Percentiles rank a stretch among this genome's conserved stretches.
Evolutionary conservation across 2,113 vertebrate genomes (phyloP).

Genomic region (Cinclus mexicanus): DNA sequence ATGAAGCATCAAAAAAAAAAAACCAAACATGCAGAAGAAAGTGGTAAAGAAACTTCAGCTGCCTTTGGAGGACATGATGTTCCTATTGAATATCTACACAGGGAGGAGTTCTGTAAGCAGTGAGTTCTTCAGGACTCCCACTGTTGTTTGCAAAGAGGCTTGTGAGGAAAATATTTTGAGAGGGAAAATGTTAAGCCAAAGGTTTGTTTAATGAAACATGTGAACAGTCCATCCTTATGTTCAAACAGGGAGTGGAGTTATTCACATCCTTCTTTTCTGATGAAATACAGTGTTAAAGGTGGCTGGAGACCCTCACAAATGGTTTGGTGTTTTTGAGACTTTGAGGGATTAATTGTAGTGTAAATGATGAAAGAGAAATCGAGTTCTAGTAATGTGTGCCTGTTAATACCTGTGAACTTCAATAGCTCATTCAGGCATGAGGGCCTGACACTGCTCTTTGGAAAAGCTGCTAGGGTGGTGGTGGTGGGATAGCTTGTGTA

Average conservation of each 20-base stretch:
- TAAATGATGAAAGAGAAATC: background rate
- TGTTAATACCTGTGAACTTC: background rate
- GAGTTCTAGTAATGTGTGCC: background rate
- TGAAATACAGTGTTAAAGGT: background rate
- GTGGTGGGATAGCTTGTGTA: fast-evolving
- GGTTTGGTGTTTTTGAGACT: background rate
- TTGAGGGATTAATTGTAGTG: background rate
- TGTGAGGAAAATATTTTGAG: background rate
- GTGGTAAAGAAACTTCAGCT: background rate
- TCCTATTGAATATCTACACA: background rate
- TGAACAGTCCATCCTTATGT: background rate
- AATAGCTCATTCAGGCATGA: background rate
- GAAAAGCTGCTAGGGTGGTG: background rate
- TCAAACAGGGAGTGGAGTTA: background rate
- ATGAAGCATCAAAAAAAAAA: background rate
- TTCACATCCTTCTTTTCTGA: background rate
- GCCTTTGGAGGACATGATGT: background rate
- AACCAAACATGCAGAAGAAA: background rate
- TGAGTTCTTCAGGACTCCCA: background rate
- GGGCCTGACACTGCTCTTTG: background rate
- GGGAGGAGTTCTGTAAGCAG: background rate
- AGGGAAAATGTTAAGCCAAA: background rate
- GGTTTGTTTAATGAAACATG: background rate
- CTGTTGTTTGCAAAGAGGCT: background rate
- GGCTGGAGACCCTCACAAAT: background rate